Evolutionary conservation across 2,113 vertebrate genomes (phyloP).

Genomic region (Sinosuthora webbiana): DNA sequence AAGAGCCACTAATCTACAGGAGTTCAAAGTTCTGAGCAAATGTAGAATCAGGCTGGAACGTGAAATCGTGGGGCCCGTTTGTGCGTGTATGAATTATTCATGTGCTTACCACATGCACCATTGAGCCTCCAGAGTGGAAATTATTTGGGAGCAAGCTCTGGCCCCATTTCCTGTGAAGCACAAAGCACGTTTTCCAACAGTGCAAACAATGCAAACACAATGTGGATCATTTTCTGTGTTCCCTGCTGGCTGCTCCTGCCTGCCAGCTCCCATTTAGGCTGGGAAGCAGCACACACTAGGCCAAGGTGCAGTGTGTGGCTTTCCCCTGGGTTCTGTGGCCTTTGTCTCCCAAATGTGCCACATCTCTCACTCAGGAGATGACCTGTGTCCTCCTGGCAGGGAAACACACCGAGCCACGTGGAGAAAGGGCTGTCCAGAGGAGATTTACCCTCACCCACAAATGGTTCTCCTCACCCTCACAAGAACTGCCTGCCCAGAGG

Average conservation of each 20-base stretch:
- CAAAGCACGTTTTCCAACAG: not conserved
- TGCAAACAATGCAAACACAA: not conserved
- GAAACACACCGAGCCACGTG: not conserved
- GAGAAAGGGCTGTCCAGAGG: not conserved
- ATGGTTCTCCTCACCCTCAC: not conserved
- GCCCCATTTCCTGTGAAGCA: not conserved
- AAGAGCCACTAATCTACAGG: not conserved
- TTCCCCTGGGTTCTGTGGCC: not conserved
- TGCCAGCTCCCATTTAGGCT: not conserved
- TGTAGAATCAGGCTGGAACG: not conserved
- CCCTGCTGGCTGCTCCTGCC: not conserved
- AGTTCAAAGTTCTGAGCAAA: not conserved
- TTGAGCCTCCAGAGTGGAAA: not conserved
- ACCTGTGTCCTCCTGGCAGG: not conserved
- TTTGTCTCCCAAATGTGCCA: not conserved
- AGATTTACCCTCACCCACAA: not conserved
- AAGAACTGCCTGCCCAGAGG: not conserved
- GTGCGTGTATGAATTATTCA: not conserved
- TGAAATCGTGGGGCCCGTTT: not conserved
- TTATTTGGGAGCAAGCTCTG: not conserved
- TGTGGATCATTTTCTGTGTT: not conserved
- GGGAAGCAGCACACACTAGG: not conserved
- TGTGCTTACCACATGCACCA: not conserved
- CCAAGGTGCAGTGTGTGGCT: rapidly evolving
- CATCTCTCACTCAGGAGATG: not conserved